phyloP scores from a whole-genome alignment of 2,113 vertebrate genomes.

The Cercocebus atys region DNA sequence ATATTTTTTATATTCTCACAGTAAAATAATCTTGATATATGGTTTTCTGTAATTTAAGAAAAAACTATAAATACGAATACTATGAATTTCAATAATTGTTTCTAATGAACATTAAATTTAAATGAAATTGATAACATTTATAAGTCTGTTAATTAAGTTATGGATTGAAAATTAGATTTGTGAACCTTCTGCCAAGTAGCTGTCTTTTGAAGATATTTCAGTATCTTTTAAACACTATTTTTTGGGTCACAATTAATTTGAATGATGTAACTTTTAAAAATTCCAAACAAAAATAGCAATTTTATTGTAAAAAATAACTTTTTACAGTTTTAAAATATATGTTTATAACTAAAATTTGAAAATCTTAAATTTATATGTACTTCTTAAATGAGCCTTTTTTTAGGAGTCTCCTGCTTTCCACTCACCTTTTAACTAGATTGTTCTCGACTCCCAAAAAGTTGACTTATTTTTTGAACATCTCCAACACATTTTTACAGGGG shows the following conservation, averaged over 20 bases:
- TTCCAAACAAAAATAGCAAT: not conserved
- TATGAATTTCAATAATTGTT: not conserved
- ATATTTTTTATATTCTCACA: not conserved
- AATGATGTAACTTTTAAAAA: conserved; percentile 7
- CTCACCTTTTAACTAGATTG: not conserved
- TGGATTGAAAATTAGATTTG: not conserved
- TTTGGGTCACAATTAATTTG: not conserved
- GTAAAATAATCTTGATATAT: conserved; percentile 17
- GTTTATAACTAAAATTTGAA: not conserved
- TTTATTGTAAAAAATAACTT: conserved; percentile 52
- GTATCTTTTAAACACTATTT: no score
- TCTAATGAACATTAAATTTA: not conserved
- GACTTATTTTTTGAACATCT: not conserved
- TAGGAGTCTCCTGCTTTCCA: not conserved
- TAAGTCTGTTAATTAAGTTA: conserved; percentile 30
- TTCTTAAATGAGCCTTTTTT: not conserved
- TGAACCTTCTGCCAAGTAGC: not conserved
- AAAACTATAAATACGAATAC: not conserved
- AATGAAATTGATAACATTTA: not conserved
- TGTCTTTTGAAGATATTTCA: no score
- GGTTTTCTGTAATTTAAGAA: conserved; percentile 19
- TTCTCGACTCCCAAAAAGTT: not conserved
- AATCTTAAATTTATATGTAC: not conserved
- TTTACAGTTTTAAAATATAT: not conserved
- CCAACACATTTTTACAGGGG: conserved; percentile 84